Evolutionary conservation across 2,888 invertebrate genomes (phyloP), one percentile per base, ranked within the genome.

Genomic region (Pristionchus exspectatus): DNA sequence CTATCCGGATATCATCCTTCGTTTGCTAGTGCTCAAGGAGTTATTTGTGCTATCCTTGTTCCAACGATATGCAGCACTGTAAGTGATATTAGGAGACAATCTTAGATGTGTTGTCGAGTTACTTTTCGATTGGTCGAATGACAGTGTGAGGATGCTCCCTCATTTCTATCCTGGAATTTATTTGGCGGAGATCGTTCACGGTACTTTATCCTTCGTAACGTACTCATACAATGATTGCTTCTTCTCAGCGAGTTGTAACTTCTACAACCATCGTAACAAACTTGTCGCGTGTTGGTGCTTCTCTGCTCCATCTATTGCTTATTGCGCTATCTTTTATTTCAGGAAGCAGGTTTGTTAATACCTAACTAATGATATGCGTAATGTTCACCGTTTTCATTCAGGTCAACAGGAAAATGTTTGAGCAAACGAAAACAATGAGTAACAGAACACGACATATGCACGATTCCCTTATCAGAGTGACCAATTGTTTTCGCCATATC

Each of bases 361-460:
- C 30, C 21, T 16, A 12, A 69, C 10, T 7, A n/a, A 1, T 27
- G 9, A 9, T 27, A n/a, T 14, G 30, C 33, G 10, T 9, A 18
- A 5, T 72, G 2, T 72, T 72, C 9, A 14, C 16, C 27, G 14
- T 30, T 24, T n/a, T 66, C 66, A n/a, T 14, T 81, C 12, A 50
- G 81, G 81, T 54, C 27, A 81, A 54, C 54, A 50, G 27, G 12
- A 81, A 81, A 50, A 50, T 81, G 81, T n/a, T 9, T n/a, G 50
- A 10, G 2, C 81, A 81, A 50, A 50, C 81, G 27, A 81, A 18
- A 12, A 50, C 81, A 12, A 81, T 81, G 81, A 81, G 81, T 16
- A 54, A n/a, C 10, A 81, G 81, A 81, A 81, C 81, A n/a, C 12
- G 50, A 14, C 12, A 81, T 16, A 81, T 81, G 81, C 81, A 81